phyloP scores from a whole-genome alignment of 2,797 vertebrate species.

The Dendrocincla tyrannina region DNA sequence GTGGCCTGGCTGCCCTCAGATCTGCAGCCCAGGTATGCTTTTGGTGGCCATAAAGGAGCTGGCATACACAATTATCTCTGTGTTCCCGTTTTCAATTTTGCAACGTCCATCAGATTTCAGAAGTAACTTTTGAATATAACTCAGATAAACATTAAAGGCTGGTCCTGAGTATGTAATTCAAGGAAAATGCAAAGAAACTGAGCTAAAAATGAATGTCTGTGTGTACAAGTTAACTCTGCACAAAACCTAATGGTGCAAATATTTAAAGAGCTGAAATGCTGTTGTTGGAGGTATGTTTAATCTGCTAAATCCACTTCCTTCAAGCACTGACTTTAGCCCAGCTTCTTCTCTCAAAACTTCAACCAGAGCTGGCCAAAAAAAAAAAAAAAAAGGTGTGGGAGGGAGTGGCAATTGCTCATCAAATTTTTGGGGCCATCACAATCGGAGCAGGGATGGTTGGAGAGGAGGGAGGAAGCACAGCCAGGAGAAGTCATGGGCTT shows the following conservation, averaged over 20 bases:
- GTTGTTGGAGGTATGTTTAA: background rate
- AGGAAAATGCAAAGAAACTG: background rate
- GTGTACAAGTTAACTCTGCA: background rate
- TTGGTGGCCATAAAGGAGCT: fast-evolving
- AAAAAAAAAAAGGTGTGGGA: background rate
- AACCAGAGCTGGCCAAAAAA: background rate
- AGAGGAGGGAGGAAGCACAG: background rate
- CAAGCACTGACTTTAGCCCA: background rate
- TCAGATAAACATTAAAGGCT: background rate
- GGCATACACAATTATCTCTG: fast-evolving
- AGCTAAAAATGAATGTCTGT: background rate
- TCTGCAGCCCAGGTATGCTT: background rate
- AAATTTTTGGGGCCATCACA: background rate
- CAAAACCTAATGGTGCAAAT: background rate
- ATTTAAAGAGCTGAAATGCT: background rate
- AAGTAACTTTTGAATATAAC: background rate
- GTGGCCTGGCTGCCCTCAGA: background rate
- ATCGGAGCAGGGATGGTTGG: background rate
- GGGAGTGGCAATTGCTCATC: no score
- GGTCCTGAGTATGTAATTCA: background rate
- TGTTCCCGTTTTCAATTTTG: background rate
- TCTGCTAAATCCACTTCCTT: background rate
- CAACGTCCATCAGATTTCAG: background rate
- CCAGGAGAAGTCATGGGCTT: fast-evolving
- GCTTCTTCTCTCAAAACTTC: background rate